These are phyloP conservation scores for Sternarchorhynchus goeldii DNA, from an alignment of 2,797 vertebrate genomes.

Conservation along the genomic window DNA sequence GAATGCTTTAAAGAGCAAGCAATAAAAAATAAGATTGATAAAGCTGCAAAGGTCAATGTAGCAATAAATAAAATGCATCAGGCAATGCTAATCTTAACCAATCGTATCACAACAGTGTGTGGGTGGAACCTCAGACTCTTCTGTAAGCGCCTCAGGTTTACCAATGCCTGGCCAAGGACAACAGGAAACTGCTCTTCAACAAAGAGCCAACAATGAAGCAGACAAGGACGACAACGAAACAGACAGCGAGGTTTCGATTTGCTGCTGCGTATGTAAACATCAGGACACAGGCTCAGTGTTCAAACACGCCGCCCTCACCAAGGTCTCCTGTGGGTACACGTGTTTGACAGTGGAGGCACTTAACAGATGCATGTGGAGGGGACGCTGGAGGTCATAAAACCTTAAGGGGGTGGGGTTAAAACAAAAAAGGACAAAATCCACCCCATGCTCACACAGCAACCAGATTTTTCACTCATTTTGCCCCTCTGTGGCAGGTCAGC, in stretches of 20 bases:
- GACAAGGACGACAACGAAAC: constrained; percentile 24
- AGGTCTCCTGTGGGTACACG: constrained; percentile 3
- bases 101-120: no score
- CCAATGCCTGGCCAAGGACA: constrained; percentile 8
- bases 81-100: no score
- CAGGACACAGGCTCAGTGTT: constrained; percentile 7
- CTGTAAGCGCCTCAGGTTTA: neutral
- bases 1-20: no score
- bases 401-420: no score
- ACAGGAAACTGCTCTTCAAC: constrained; percentile 47
- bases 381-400: no score
- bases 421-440: no score
- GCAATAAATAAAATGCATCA: no score
- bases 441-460: no score
- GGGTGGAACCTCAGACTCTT: neutral
- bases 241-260: constrained; percentile 29
- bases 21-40: no score
- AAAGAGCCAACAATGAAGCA: constrained; percentile 19
- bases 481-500: no score
- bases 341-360: neutral
- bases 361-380: neutral
- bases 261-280: constrained; percentile 28
- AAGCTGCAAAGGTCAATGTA: no score
- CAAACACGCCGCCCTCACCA: neutral
- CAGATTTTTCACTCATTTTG: no score